Evolutionary conservation across 2,113 vertebrate genomes (phyloP).

Genomic region (Anhinga rufa): DNA sequence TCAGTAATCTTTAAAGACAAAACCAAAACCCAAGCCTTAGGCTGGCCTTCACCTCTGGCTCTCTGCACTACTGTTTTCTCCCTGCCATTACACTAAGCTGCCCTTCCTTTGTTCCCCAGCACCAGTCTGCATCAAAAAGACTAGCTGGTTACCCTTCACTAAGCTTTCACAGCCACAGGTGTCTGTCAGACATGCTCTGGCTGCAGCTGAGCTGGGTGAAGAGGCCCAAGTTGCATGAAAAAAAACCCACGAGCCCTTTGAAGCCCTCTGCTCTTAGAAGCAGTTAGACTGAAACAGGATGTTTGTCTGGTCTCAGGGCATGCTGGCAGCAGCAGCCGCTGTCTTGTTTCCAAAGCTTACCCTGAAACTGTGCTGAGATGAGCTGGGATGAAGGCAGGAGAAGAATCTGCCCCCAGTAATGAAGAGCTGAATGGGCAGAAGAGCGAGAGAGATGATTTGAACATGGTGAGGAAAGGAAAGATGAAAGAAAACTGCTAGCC

Average conservation of each 20-base stretch:
- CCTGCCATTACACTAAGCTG: neutral
- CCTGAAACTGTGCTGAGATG: neutral
- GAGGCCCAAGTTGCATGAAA: neutral
- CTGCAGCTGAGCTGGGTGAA: neutral
- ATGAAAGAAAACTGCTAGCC: neutral
- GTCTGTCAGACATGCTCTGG: neutral
- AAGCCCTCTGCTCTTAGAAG: neutral
- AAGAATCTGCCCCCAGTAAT: neutral
- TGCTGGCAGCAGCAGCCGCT: neutral
- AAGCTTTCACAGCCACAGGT: neutral
- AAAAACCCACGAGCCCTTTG: neutral
- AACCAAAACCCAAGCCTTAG: neutral
- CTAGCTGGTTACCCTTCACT: neutral
- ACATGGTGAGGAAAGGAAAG: neutral
- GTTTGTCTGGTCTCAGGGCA: neutral
- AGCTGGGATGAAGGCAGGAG: neutral
- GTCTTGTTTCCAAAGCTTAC: neutral
- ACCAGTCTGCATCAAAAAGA: neutral
- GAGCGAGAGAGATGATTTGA: neutral
- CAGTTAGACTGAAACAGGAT: slow-evolving; percentile 32
- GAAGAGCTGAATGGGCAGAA: neutral
- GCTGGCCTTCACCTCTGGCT: neutral
- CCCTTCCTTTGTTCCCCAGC: neutral
- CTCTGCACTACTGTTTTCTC: neutral
- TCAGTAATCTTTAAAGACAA: neutral